phyloP scores from a whole-genome alignment of 2,113 vertebrate species.

The Uria aalge region DNA sequence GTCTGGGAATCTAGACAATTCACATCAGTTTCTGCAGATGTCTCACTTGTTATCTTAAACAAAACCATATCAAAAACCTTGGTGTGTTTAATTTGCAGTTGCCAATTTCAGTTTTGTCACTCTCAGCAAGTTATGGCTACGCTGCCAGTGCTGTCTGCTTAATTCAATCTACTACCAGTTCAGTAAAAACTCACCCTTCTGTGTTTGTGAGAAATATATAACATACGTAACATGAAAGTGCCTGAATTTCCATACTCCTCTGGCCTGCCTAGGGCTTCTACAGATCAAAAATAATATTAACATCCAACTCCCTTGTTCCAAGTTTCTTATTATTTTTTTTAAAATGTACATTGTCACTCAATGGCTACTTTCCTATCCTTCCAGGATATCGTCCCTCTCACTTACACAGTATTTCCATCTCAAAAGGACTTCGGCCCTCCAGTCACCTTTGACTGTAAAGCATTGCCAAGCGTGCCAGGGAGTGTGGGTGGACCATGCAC shows the following conservation, averaged over 20 bases:
- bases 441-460: background rate
- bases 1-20: constrained; percentile 62
- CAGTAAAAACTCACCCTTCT: constrained; percentile 18
- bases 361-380: background rate
- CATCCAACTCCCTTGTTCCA: background rate
- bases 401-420: background rate
- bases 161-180: constrained; percentile 18
- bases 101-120: constrained; percentile 49
- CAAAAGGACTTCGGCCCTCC: background rate
- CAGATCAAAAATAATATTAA: background rate
- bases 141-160: constrained; percentile 43
- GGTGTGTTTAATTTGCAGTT: constrained; percentile 55
- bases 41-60: constrained; percentile 62
- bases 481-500: background rate
- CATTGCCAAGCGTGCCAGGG: background rate
- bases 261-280: background rate
- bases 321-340: background rate
- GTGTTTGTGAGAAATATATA: background rate
- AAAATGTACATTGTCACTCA: background rate
- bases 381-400: background rate
- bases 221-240: background rate
- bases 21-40: constrained; percentile 61
- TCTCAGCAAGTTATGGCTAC: constrained; percentile 66
- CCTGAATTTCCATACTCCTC: background rate
- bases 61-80: constrained; percentile 67